Evolutionary conservation across 2,888 invertebrate genomes (phyloP).

Genomic region (Hipparchia sbordonii): DNA sequence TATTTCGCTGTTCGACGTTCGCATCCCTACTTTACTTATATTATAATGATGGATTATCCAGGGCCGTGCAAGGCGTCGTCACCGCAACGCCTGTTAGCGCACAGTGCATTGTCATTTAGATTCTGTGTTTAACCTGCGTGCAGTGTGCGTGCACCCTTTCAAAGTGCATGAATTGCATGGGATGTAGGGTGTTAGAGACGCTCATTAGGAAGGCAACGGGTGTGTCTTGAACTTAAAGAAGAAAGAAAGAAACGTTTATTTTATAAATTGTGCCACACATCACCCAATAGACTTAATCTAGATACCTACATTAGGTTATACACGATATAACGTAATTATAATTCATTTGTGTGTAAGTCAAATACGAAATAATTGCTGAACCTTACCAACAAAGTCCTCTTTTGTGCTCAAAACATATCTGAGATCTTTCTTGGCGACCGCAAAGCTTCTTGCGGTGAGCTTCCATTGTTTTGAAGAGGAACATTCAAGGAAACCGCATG

Average conservation of each 20-base stretch:
- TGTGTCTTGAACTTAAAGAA: not conserved
- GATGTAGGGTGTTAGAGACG: constrained; percentile 24
- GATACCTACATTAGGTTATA: no score
- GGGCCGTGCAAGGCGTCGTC: constrained; percentile 62
- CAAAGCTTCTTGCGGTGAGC: constrained; percentile 50
- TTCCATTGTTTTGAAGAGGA: constrained; percentile 19
- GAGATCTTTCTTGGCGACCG: constrained; percentile 42
- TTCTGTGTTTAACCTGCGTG: constrained; percentile 73
- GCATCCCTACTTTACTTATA: constrained; percentile 46
- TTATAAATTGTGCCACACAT: no score
- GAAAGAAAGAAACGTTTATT: no score
- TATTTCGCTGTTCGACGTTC: constrained; percentile 2
- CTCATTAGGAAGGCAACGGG: constrained; percentile 19
- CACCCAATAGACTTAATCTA: no score
- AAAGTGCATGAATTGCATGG: constrained; percentile 33
- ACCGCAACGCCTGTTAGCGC: constrained; percentile 78
- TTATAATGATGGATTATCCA: constrained; percentile 70
- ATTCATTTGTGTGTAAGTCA: not conserved
- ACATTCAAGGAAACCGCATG: constrained; percentile 21
- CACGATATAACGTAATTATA: not conserved
- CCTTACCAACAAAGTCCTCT: constrained; percentile 4
- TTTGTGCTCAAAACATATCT: not conserved
- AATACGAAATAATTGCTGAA: not conserved
- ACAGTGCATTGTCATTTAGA: constrained; percentile 73
- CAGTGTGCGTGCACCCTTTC: constrained; percentile 22